Base-by-base conservation (phyloP, 2,888 invertebrate species). In the Gortyna flavago region DNA sequence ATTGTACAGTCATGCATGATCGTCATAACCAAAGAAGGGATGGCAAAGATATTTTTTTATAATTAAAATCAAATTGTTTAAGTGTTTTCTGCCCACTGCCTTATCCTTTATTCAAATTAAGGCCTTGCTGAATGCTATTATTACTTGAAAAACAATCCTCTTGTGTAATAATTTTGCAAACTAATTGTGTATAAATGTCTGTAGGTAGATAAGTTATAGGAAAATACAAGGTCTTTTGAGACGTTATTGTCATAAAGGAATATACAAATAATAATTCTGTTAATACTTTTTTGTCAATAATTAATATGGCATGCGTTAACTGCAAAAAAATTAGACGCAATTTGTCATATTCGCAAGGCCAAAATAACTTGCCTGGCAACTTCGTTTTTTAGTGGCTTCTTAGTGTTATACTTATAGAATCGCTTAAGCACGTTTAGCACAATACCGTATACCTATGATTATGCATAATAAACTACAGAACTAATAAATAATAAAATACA, bases 21-120 rank as follows among this genome's bases (percentile, higher is more conserved):
- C 75, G 61, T 57, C 62, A 61, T 74, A 68, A 11, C 85, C 83
- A 80, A 78, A 83, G 25, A 80, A 77, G 86, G 88, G 18, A 75
- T 38, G 38, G 66, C 68, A 68, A 78, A 80, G 69, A 61, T 75
- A 74, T 59, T 65, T 77, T 75, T 74, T 76, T 51, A 75, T 78
- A 88, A 87, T 88, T 87, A 76, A 82, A 73, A 79, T 75, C 70
- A 66, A 75, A 77, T 80, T 79, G 44, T 71, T 68, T 77, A 77
- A 78, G 81, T 88, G 76, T 66, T 81, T 65, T 68, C 81, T 71
- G 71, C 87, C 88, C 87, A 87, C 89, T 38, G 35, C 70, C 44
- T 51, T 76, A 77, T 79, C 80, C 79, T 87, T 81, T 85, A 87
- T 87, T 81, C 64, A 81, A 86, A 79, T 82, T 44, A 76, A 72